A percentile compares a stretch with the other conserved stretches of the same genome.
phyloP scores from a whole-genome alignment of 2,888 invertebrate species.

The Troilus luridus region DNA sequence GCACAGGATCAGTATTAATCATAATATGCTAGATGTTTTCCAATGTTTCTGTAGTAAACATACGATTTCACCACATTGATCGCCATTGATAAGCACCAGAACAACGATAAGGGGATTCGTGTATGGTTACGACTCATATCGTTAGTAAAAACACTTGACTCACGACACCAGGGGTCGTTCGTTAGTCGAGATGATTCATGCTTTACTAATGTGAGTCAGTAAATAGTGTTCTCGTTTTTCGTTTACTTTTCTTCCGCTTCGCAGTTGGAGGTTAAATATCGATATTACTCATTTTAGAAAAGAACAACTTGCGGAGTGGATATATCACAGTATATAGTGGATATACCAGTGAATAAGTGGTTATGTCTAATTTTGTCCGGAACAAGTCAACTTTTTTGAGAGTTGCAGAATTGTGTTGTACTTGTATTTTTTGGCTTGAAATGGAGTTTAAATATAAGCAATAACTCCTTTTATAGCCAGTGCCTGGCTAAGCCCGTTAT shows the following conservation, averaged over 20 bases:
- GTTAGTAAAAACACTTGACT: not conserved
- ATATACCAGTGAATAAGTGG: too few species aligned
- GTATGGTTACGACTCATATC: not conserved
- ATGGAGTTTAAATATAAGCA: too few species aligned
- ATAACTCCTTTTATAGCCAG: too few species aligned
- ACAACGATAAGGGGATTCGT: not conserved
- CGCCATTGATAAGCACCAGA: not conserved
- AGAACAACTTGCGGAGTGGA: too few species aligned
- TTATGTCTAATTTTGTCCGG: too few species aligned
- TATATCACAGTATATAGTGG: too few species aligned
- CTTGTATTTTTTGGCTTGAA: too few species aligned
- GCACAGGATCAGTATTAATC: too few species aligned
- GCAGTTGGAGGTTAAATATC: not conserved
- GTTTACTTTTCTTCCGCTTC: not conserved
- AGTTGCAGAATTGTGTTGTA: too few species aligned
- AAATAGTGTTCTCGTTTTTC: not conserved
- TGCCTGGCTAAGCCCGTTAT: too few species aligned
- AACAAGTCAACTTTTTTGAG: too few species aligned
- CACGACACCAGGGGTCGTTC: not conserved
- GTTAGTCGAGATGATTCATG: not conserved
- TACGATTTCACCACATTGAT: not conserved
- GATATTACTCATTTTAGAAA: not conserved
- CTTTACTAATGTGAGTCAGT: not conserved
- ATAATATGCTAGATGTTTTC: not conserved
- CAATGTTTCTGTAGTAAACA: too few species aligned